Percentiles rank a stretch among this genome's conserved stretches.
Evolutionary conservation across 2,113 vertebrate genomes (phyloP).

Genomic region (Antigone vipio): DNA sequence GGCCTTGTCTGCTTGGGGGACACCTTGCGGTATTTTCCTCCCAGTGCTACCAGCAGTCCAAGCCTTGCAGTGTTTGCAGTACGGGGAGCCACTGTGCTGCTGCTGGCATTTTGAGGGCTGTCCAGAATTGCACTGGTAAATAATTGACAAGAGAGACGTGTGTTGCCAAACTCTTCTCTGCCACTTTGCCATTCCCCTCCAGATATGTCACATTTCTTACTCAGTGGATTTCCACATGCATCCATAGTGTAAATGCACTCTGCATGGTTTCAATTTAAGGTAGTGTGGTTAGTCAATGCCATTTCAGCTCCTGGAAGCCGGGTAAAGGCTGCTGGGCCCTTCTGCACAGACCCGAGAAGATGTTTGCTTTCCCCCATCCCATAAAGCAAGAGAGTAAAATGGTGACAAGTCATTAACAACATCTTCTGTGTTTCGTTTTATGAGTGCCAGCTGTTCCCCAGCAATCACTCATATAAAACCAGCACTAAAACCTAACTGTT

Average conservation of each 20-base stretch:
- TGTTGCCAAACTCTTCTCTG: neutral
- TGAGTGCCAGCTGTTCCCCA: conserved; percentile 42
- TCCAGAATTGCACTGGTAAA: neutral
- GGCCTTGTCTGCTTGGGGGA: neutral
- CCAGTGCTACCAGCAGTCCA: neutral
- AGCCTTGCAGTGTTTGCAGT: neutral
- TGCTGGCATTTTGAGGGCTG: neutral
- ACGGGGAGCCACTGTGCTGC: neutral
- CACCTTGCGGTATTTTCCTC: neutral
- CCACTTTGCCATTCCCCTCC: neutral
- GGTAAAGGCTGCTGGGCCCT: neutral
- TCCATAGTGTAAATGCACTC: fast-evolving
- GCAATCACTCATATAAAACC: conserved; percentile 29
- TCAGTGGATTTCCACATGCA: neutral
- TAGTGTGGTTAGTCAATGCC: neutral
- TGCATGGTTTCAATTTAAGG: neutral
- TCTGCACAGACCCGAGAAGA: neutral
- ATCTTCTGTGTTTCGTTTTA: conserved; percentile 34
- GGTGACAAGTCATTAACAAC: conserved; percentile 47
- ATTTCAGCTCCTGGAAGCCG: neutral
- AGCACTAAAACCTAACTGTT: neutral
- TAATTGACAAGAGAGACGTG: neutral
- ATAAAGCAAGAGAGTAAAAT: conserved; percentile 10
- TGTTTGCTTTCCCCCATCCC: neutral
- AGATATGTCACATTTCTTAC: neutral